These are phyloP conservation scores for Drosophila borborema DNA, from an alignment of 2,888 invertebrate genomes.

Conservation along the genomic window DNA sequence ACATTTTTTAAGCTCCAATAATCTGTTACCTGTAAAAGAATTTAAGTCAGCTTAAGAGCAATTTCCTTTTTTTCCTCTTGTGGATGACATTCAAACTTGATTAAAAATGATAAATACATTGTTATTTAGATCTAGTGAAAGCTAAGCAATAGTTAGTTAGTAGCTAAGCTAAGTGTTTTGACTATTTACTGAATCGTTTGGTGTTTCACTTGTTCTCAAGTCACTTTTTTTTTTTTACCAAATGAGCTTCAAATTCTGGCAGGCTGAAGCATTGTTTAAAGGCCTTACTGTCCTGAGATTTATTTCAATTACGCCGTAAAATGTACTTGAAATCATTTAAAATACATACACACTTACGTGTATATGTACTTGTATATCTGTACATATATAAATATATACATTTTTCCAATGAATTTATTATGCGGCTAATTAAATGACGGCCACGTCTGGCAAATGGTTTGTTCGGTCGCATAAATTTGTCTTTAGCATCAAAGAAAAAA, in stretches of 20 bases:
- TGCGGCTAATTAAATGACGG: slow-evolving; percentile 44
- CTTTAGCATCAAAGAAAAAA: slow-evolving; percentile 55
- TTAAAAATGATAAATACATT: neutral
- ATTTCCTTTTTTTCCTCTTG: neutral
- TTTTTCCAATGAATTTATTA: slow-evolving; percentile 53
- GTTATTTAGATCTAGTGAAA: neutral
- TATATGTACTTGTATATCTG: too few relatives aligned
- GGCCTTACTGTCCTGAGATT: slow-evolving; percentile 34
- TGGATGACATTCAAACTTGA: neutral
- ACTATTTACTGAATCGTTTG: neutral
- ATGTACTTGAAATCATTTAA: slow-evolving; percentile 72
- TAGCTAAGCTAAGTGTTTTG: neutral
- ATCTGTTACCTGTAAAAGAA: too few relatives aligned
- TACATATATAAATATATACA: slow-evolving; percentile 6
- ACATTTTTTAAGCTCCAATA: too few relatives aligned
- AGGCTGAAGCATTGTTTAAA: slow-evolving; percentile 43
- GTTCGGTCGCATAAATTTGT: slow-evolving; percentile 45
- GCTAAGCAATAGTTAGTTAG: neutral
- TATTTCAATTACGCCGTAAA: slow-evolving; percentile 69
- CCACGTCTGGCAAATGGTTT: slow-evolving; percentile 22
- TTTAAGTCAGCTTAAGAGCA: neutral
- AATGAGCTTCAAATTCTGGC: slow-evolving; percentile 14
- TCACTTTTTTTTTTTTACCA: neutral
- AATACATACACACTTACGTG: slow-evolving; percentile 6
- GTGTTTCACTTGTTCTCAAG: slow-evolving; percentile 14